Evolutionary conservation across 2,797 vertebrate species (phyloP), one percentile per base, ranked within the genome.

Genomic region (Falco rusticolus): DNA sequence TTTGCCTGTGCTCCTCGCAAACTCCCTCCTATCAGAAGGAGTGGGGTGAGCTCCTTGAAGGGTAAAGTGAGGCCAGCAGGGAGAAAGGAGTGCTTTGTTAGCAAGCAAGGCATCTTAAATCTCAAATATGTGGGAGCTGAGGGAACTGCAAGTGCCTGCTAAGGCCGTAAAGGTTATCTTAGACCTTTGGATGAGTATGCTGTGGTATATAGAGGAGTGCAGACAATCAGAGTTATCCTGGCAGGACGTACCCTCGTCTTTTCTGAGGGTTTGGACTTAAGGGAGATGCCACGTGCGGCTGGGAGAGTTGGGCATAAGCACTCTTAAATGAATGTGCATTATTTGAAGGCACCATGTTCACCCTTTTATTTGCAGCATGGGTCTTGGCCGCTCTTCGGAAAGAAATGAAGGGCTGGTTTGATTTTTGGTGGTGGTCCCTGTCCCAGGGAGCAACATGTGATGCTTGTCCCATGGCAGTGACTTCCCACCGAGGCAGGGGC

Each of bases 161-260:
- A 2, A 59, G 60, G 50, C 72, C 3, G 0, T 31, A 17, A n/a
- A 25, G 39, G 37, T 68, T 45, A 5, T 34, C 24, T 25, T 9
- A 15, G 43, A 17, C 11, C 34, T 43, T n/a, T 37, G 70, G 29
- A 45, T 20, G 76, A 25, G 21, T 1, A 3, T 15, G 18, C 5
- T 33, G 33, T 11, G 13, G 12, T 8, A 3, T 1, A 6, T 61
- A 13, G 81, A 16, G 29, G 34, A 5, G n/a, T 10, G 31, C 0
- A 10, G 63, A 6, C 69, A 70, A 3, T 10, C 4, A 2, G 39
- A 48, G 22, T 50, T 45, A 14, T 16, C 60, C 16, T 41, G 25
- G 8, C 0, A 0, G 11, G 70, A 7, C 0, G 0, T 14, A 12
- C 19, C 43, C 22, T 61, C 0, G 0, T 20, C 24, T 25, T 31